Evolutionary conservation across 2,888 invertebrate genomes (phyloP), one percentile per base, ranked within the genome.

Genomic region (Dryocosmus kuriphilus): DNA sequence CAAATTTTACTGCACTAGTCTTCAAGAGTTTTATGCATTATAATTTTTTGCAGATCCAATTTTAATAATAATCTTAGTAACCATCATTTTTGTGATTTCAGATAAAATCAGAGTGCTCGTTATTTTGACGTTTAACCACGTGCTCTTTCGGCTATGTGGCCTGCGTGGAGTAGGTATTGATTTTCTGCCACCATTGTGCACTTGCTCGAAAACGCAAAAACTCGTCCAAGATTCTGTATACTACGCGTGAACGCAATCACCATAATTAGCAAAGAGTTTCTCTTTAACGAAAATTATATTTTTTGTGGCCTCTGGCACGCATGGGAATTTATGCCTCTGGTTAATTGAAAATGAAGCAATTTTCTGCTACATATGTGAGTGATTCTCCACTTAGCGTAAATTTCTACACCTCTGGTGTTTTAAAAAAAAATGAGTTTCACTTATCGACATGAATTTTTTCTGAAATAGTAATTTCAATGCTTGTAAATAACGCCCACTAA

Each of bases 161-260:
- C 79, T 79, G 75, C 74, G 82, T 83, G 85, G 81, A 62, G 63
- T 27, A 55, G 1, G 83, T 85, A 86, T 87, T 85, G 83, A 86
- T 87, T 87, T 86, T 84, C 75, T 78, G 84, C 85, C 81, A 82
- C 80, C 82, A 82, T 83, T 85, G 85, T 85, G 85, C 85, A 85
- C 84, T 83, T 84, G 81, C 86, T 75, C 83, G 19, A 71, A 71
- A 71, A 71, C 27, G 9, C 71, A 51, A 27, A 51, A 71, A n/a
- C 46, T 27, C 46, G 16, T 24, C 16, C 19, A 11, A 11, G 46
- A 51, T 51, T 71, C 6, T 30, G 41, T 41, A 71, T 71, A 32
- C 71, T 71, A 27, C 46, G 30, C 51, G 51, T 51, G 30, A 51
- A 71, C n/a, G 62, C n/a, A 63, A 35, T 63, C 35, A 16, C 35